phyloP scores from a whole-genome alignment of 2,797 vertebrate genomes.

The Leucoraja ocellata region DNA sequence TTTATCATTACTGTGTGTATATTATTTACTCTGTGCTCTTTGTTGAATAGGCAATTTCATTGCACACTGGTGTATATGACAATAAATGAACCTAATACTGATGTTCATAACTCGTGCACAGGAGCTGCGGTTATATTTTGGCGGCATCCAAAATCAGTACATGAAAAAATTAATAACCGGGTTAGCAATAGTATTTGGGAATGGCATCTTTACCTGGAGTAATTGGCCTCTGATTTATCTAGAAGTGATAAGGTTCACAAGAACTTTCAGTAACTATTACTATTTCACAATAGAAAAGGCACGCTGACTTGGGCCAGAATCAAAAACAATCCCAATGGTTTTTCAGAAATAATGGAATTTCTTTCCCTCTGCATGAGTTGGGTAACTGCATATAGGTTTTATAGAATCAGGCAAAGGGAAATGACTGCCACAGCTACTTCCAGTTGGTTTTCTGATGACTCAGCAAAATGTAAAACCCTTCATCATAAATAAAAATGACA shows the following conservation, averaged over 20 bases:
- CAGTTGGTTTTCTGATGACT: conserved; percentile 2
- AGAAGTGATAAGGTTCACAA: not conserved
- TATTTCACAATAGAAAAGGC: not conserved
- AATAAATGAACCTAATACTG: not conserved
- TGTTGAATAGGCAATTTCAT: too few species aligned
- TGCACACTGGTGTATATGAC: too few species aligned
- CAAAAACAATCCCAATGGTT: not conserved
- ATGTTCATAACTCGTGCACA: not conserved
- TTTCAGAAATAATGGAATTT: not conserved
- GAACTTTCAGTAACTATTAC: not conserved
- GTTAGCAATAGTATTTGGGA: not conserved
- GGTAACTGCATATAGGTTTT: not conserved
- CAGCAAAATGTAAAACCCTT: not conserved
- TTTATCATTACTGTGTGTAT: too few species aligned
- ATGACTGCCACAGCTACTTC: not conserved
- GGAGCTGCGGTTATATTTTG: not conserved
- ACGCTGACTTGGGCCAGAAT: not conserved
- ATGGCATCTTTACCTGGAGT: not conserved
- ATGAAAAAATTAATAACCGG: too few species aligned
- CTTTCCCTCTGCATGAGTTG: not conserved
- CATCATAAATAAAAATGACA: not conserved
- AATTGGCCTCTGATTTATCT: not conserved
- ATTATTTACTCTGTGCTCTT: too few species aligned
- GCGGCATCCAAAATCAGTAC: not conserved
- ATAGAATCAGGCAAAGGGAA: not conserved